Evolutionary conservation across 2,113 vertebrate species (phyloP).

Genomic region (Bostrychus sinensis): DNA sequence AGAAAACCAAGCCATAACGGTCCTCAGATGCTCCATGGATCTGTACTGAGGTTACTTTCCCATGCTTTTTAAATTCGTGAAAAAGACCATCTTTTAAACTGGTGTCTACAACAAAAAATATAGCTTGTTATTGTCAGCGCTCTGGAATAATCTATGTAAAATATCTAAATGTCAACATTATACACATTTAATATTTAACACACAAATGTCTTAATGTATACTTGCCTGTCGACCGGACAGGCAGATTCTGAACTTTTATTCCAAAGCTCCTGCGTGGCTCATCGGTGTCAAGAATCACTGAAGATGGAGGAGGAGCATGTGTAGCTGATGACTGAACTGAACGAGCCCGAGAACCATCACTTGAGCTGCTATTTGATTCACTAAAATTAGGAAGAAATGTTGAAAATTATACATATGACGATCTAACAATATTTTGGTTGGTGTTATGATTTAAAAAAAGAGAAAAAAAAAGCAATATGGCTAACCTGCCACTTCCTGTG

Average conservation of each 20-base stretch:
- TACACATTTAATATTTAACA: neutral
- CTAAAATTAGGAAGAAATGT: slow-evolving; percentile 69
- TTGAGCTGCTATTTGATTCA: slow-evolving; percentile 97
- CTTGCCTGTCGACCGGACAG: slow-evolving; percentile 96
- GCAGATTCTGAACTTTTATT: slow-evolving; percentile 98
- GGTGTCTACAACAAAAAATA: slow-evolving; percentile 82
- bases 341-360: slow-evolving; percentile 91
- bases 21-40: slow-evolving; percentile 96
- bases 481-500: slow-evolving; percentile 95
- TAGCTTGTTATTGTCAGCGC: neutral
- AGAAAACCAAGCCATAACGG: slow-evolving; percentile 96
- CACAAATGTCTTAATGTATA: neutral
- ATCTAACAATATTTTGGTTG: neutral
- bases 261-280: slow-evolving; percentile 98
- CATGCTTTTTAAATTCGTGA: slow-evolving; percentile 99
- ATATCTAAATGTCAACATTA: neutral
- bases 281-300: slow-evolving; percentile 89
- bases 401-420: neutral
- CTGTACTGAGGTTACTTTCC: slow-evolving; percentile 98
- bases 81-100: slow-evolving; percentile 99
- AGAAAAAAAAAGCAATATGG: slow-evolving; percentile 5
- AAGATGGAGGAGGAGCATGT: slow-evolving; percentile 87
- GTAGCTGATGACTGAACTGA: slow-evolving; percentile 95
- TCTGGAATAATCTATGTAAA: neutral
- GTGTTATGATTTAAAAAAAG: neutral